These are phyloP conservation scores for Oxyteleia sp. DNA, from an alignment of 2,888 invertebrate species.

Conservation along the genomic window DNA sequence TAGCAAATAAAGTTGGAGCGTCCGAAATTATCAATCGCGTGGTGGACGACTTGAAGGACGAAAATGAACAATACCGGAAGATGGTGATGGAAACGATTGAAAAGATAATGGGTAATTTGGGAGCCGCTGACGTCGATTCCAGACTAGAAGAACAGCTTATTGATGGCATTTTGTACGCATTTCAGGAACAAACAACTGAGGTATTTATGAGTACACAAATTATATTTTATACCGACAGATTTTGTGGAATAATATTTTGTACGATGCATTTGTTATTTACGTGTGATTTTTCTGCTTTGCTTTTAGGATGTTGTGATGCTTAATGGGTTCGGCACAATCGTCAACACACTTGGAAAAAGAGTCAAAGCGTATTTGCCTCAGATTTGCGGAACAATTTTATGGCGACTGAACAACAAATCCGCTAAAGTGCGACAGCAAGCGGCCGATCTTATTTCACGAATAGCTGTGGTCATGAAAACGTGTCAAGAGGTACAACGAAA, in stretches of 20 bases:
- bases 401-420: slow-evolving; percentile 99
- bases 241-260: too few species aligned
- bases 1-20: too few species aligned
- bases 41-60: slow-evolving; percentile 99
- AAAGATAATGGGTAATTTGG: slow-evolving; percentile 98
- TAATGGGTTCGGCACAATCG: slow-evolving; percentile 99
- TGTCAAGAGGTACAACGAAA: slow-evolving; percentile 96
- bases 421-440: slow-evolving; percentile 99
- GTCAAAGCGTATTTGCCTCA: slow-evolving; percentile 99
- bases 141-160: slow-evolving; percentile 99
- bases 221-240: too few species aligned
- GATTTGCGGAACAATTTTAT: slow-evolving; percentile 99
- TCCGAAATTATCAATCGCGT: slow-evolving; percentile 99
- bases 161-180: slow-evolving; percentile 99
- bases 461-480: slow-evolving; percentile 99
- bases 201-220: too few species aligned
- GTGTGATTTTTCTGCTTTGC: too few species aligned
- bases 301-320: slow-evolving; percentile 98
- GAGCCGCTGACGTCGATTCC: slow-evolving; percentile 99
- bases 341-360: slow-evolving; percentile 98
- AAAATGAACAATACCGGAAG: slow-evolving; percentile 99
- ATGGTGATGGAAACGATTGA: slow-evolving; percentile 99
- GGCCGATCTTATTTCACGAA: slow-evolving; percentile 99
- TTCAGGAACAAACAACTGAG: slow-evolving; percentile 99
- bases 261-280: too few species aligned